phyloP scores from a whole-genome alignment of 2,113 vertebrate species.

The Sclerurus mexicanus region DNA sequence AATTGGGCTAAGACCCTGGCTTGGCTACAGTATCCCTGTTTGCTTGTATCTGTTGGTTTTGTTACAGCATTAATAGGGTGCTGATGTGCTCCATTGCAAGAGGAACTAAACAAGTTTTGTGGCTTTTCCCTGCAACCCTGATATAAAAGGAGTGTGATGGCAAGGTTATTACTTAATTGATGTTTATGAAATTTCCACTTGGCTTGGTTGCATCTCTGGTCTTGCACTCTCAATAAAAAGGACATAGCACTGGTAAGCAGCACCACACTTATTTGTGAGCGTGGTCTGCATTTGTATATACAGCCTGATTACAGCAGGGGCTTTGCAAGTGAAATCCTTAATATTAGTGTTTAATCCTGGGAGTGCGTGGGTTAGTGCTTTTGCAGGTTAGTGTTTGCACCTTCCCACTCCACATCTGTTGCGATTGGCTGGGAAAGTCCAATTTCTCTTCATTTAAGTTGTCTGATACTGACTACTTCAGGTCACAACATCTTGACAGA shows the following conservation, averaged over 20 bases:
- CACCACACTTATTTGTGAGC: neutral
- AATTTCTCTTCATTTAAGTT: neutral
- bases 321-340: neutral
- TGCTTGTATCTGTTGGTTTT: neutral
- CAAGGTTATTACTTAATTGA: neutral
- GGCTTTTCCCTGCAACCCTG: neutral
- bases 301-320: neutral
- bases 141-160: neutral
- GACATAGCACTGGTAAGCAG: neutral
- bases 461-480: neutral
- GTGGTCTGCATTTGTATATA: neutral
- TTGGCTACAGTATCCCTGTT: neutral
- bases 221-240: neutral
- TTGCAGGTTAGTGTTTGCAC: neutral
- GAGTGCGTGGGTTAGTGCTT: neutral
- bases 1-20: neutral
- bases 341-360: neutral
- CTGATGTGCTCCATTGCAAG: neutral
- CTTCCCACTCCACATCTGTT: neutral
- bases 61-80: neutral
- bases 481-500: neutral
- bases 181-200: neutral
- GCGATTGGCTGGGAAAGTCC: neutral
- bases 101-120: neutral
- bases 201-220: neutral